Conservation (phyloP, 2,113 vertebrate genomes). For the Mustela nigripes region DNA sequence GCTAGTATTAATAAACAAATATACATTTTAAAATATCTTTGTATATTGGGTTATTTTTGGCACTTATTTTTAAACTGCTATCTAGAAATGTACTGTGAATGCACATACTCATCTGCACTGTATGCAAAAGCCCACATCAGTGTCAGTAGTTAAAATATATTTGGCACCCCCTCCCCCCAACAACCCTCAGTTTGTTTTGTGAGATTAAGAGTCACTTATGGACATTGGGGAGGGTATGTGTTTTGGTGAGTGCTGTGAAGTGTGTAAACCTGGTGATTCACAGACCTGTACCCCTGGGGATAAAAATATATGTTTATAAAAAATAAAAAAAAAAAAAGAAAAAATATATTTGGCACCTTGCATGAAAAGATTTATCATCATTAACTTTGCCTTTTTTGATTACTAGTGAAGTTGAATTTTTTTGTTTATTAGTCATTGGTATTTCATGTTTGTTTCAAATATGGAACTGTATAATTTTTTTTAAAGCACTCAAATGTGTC, state of each 20-base stretch:
- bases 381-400: not conserved
- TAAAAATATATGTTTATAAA: no score
- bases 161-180: not conserved
- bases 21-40: not conserved
- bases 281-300: no score
- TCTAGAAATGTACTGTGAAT: not conserved
- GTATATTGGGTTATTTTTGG: not conserved
- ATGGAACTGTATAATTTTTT: not conserved
- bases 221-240: no score
- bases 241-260: no score
- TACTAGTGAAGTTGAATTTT: not conserved
- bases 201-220: no score
- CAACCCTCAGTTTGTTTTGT: no score
- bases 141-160: slow-evolving; percentile 26
- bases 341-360: slow-evolving; percentile 1
- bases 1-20: not conserved
- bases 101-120: not conserved
- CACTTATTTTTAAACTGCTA: not conserved
- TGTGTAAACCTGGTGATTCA: no score
- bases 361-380: not conserved
- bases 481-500: not conserved
- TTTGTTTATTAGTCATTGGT: not conserved
- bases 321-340: no score
- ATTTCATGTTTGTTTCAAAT: slow-evolving; percentile 12
- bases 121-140: not conserved